Conservation (phyloP, 2,888 invertebrate genomes). For the Odontocolon sp. region DNA sequence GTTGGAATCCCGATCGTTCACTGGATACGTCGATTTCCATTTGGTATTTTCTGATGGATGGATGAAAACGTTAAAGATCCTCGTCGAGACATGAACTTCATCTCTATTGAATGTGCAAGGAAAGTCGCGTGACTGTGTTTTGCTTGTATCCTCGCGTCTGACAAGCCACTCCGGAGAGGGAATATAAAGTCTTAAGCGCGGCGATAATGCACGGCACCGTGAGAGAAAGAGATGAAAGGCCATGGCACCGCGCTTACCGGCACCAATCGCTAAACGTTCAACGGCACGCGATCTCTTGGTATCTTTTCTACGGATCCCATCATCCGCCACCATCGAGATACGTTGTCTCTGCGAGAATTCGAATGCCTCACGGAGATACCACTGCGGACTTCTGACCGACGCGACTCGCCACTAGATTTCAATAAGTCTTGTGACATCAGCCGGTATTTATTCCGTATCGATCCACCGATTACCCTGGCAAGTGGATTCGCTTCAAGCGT, state of each 20-base stretch:
- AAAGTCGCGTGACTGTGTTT: constrained; percentile 49
- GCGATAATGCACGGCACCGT: constrained; percentile 16
- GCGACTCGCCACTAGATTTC: constrained; percentile 1
- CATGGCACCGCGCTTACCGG: constrained; percentile 41
- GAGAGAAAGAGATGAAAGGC: constrained; percentile 53
- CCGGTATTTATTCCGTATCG: too few relatives aligned
- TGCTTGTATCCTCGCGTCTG: constrained; percentile 24
- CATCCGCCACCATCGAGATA: constrained; percentile 33
- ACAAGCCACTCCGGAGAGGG: constrained; percentile 25
- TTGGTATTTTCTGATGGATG: neutral
- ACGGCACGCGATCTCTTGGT: constrained; percentile 62
- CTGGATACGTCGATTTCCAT: neutral
- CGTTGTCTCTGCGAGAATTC: constrained; percentile 35
- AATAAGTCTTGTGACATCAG: neutral
- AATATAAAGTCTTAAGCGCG: constrained; percentile 33
- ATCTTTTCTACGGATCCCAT: constrained; percentile 11
- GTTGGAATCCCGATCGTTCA: too few relatives aligned
- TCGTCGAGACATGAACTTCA: constrained; percentile 31
- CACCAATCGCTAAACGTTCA: constrained; percentile 63
- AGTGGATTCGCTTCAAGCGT: too few relatives aligned
- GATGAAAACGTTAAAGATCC: constrained; percentile 11
- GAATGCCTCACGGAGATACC: constrained; percentile 37
- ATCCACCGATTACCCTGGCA: too few relatives aligned
- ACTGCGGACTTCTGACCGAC: constrained; percentile 21
- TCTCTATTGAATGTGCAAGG: constrained; percentile 37